Percentiles rank a stretch among this genome's conserved stretches.
Conservation (phyloP, 92 coral and sea anemone genomes). For the Zoanthus solanderi region DNA sequence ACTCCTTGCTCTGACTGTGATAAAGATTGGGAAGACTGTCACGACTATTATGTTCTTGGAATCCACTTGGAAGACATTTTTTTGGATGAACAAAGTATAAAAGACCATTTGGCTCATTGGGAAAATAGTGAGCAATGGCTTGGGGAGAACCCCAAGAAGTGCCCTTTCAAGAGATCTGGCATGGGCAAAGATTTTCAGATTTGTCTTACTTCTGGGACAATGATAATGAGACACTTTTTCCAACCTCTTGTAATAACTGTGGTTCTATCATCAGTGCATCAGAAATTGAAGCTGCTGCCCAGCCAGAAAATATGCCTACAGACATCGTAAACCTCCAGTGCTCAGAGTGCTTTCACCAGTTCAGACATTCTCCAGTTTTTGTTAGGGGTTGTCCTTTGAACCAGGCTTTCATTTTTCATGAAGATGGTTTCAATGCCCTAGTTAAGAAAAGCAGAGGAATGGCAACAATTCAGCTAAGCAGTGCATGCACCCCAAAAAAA, state of each 20-base stretch:
- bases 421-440: conserved; percentile 72
- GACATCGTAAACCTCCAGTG: conserved; percentile 54
- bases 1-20: conserved; percentile 66
- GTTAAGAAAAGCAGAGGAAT: conserved; percentile 61
- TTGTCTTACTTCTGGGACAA: conserved; percentile 76
- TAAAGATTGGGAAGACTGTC: conserved; percentile 48
- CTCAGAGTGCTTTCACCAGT: conserved; percentile 52
- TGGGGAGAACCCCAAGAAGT: conserved; percentile 17
- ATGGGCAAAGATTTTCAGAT: conserved; percentile 70
- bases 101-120: conserved; percentile 74
- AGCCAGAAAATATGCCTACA: neutral
- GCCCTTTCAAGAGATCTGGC: conserved; percentile 61
- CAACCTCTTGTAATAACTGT: conserved; percentile 72
- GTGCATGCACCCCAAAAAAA: conserved; percentile 60
- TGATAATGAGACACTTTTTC: conserved; percentile 49
- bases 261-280: conserved; percentile 46
- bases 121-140: conserved; percentile 62
- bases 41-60: conserved; percentile 74
- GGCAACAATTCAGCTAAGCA: conserved; percentile 62
- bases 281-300: conserved; percentile 46
- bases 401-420: conserved; percentile 70
- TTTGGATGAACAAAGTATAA: conserved; percentile 28
- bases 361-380: conserved; percentile 42
- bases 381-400: conserved; percentile 66
- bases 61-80: conserved; percentile 62